Base-by-base conservation (phyloP, 1,140 invertebrate species). In the Pseudobourletiella spinata region DNA sequence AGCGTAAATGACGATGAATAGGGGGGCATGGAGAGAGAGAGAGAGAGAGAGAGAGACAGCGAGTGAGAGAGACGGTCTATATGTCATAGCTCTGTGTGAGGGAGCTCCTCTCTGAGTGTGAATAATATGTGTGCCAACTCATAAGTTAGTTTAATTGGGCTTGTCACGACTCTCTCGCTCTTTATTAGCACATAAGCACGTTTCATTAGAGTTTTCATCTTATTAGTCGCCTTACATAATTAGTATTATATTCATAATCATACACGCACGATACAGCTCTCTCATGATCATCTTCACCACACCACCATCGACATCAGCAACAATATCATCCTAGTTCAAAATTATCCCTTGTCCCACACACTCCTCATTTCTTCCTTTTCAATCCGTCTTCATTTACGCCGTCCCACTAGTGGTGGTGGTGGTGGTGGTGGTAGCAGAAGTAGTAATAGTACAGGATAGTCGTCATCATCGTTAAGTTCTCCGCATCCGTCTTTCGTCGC, bases 81-180 rank as follows among this genome's bases (percentile, higher is more conserved):
- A 42, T 42, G 35, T 42, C 35, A 18, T 18, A 48, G 24, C 22
- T 48, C 18, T n/a, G 24, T 25, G 16, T 48, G 46, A 48, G 22
- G 24, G 56, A 63, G 56, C 61, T 57, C 61, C 61, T 63, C 43
- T n/a, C 28, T 52, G 56, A 58, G 61, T 63, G 56, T 63, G 61
- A 63, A 63, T 57, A 63, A 63, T 63, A 62, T 62, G 43, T 44
- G 51, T 57, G 44, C 35, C 26, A 24, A 26, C 26, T 63, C 46
- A 57, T 58, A 48, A 58, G 57, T 59, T 59, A 44, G 50, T 64
- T 64, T 64, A 64, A 64, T 64, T 64, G 62, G 57, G 57, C 62
- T 64, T 59, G 62, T 64, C 62, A 64, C 62, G 62, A 64, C 52
- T 64, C 25, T 60, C 56, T 58, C 29, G 43, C 32, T 58, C 39